These are phyloP conservation scores for Antrozous pallidus DNA, from an alignment of 2,797 vertebrate species.

Conservation along the genomic window DNA sequence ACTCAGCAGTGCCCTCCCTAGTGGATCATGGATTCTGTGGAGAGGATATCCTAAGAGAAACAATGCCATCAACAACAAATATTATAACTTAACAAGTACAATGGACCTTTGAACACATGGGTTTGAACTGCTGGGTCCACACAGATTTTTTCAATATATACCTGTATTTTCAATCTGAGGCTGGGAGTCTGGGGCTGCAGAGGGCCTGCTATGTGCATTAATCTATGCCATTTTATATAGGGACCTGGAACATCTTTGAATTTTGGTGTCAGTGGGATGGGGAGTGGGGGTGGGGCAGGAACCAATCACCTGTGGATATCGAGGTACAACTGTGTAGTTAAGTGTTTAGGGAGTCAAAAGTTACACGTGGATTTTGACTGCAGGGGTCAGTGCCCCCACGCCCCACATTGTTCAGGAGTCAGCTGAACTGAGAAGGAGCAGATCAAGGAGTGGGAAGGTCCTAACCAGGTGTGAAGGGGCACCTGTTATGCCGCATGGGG, in stretches of 20 bases:
- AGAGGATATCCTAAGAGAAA: not conserved
- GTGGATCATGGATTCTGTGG: not conserved
- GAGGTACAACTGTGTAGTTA: not conserved
- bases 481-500: rapidly evolving
- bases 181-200: not conserved
- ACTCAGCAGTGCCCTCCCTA: rapidly evolving
- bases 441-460: too few species aligned
- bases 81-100: not conserved
- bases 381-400: not conserved
- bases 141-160: not conserved
- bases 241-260: not conserved
- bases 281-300: not conserved
- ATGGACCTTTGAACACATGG: not conserved
- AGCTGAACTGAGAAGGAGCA: not conserved
- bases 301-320: not conserved
- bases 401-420: not conserved
- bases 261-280: not conserved
- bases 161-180: not conserved
- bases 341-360: not conserved
- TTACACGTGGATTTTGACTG: not conserved
- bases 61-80: not conserved
- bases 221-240: not conserved
- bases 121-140: not conserved
- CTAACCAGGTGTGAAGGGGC: rapidly evolving
- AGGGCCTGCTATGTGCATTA: not conserved